phyloP scores from a whole-genome alignment of 2,888 invertebrate species.

The Machimus atricapillus region DNA sequence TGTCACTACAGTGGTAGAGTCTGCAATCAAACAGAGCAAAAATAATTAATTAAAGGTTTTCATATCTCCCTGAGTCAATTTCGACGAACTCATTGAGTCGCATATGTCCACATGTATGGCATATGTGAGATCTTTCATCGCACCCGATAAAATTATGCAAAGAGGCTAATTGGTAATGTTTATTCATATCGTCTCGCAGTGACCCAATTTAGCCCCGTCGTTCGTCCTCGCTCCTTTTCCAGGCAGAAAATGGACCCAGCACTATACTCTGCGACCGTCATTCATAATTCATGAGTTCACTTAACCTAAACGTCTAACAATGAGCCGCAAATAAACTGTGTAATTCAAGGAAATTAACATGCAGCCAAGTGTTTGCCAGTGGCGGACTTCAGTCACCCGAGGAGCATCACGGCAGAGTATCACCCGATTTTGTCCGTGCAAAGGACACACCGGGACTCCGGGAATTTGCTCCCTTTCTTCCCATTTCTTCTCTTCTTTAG shows the following conservation, averaged over 20 bases:
- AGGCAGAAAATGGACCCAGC: not conserved
- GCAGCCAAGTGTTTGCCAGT: conserved; percentile 25
- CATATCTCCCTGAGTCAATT: not conserved
- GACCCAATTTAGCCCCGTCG: conserved; percentile 10
- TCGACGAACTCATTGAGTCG: not conserved
- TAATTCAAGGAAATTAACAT: conserved; percentile 37
- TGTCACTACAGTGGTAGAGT: not conserved
- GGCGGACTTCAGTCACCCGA: conserved; percentile 21
- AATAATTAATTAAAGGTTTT: not conserved
- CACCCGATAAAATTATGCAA: not conserved
- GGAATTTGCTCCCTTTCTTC: not conserved
- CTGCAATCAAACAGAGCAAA: not conserved
- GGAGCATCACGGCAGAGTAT: not conserved
- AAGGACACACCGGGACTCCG: not conserved
- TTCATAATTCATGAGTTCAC: conserved; percentile 40
- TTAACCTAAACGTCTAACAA: conserved; percentile 35
- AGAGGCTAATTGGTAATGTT: conserved; percentile 4
- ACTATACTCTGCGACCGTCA: not conserved
- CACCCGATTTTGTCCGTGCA: not conserved
- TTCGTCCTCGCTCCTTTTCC: not conserved
- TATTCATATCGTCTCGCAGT: conserved; percentile 21
- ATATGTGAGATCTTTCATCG: not conserved
- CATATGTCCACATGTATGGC: not conserved
- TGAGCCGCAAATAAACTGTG: conserved; percentile 40
- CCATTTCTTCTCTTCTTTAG: not conserved